phyloP scores from a whole-genome alignment of 2,113 vertebrate genomes.

The Amia ocellicauda region DNA sequence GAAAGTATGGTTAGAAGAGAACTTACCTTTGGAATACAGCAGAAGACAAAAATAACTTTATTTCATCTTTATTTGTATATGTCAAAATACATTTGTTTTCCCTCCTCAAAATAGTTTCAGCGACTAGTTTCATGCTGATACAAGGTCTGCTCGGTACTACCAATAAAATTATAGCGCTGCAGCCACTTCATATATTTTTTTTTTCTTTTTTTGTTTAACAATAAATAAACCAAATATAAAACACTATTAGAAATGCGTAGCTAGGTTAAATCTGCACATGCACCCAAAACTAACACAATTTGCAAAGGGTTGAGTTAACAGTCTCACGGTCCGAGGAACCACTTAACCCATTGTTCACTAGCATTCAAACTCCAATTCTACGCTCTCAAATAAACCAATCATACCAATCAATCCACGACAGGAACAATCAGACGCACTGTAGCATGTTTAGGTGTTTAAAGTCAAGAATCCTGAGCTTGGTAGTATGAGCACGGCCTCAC shows the following conservation, averaged over 20 bases:
- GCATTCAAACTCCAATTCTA: conserved; percentile 35
- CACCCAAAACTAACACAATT: conserved; percentile 71
- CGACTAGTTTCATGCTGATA: conserved; percentile 82
- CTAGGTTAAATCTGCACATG: conserved; percentile 72
- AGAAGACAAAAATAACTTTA: conserved; percentile 70
- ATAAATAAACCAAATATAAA: conserved; percentile 89
- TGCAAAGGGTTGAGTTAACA: neutral
- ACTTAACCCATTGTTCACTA: conserved; percentile 10
- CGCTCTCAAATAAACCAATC: conserved; percentile 14
- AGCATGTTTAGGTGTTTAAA: conserved; percentile 67
- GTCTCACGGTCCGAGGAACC: conserved; percentile 3
- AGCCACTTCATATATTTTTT: conserved; percentile 65
- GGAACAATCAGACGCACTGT: conserved; percentile 57
- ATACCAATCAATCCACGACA: conserved; percentile 21
- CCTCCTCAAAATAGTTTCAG: conserved; percentile 81
- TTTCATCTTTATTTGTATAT: conserved; percentile 82
- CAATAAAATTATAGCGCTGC: conserved; percentile 81
- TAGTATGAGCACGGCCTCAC: conserved; percentile 76
- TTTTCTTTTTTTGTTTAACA: conserved; percentile 81
- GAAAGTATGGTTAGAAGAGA: neutral
- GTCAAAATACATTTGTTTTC: conserved; percentile 86
- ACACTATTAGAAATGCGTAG: conserved; percentile 80
- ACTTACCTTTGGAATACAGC: neutral
- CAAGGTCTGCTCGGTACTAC: conserved; percentile 82
- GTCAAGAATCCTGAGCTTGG: conserved; percentile 79